phyloP scores from a whole-genome alignment of 1,140 invertebrate species.

The Tribolium madens region DNA sequence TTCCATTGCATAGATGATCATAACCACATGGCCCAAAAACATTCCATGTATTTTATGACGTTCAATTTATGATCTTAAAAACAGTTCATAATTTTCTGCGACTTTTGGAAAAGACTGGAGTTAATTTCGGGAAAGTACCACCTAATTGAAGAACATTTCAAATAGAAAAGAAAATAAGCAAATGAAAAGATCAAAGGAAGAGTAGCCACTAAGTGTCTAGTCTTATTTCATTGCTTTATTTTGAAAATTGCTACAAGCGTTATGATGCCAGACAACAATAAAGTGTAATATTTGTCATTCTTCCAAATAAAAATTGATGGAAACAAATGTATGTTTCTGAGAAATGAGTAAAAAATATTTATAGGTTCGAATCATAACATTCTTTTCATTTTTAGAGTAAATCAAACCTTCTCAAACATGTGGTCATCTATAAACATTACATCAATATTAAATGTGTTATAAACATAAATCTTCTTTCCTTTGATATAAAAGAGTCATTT shows the following conservation, averaged over 20 bases:
- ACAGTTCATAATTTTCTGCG: no score
- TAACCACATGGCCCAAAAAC: constrained; percentile 15
- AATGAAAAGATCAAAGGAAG: not conserved
- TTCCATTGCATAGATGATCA: not conserved
- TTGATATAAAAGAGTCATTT: constrained; percentile 33
- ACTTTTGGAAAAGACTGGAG: no score
- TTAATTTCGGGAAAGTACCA: not conserved
- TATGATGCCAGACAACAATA: not conserved
- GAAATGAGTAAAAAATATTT: constrained; percentile 19
- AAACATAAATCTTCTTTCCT: constrained; percentile 31
- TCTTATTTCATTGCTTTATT: not conserved
- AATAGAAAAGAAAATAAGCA: not conserved
- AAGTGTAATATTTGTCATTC: not conserved
- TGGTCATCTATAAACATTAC: constrained; percentile 34
- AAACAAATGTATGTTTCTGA: not conserved
- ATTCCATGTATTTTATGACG: constrained; percentile 8
- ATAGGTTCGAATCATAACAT: constrained; percentile 20
- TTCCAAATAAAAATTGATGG: constrained; percentile 3
- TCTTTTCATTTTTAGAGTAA: constrained; percentile 27
- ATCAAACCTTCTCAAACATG: constrained; percentile 24
- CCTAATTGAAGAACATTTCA: not conserved
- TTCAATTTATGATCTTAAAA: not conserved
- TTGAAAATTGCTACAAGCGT: not conserved
- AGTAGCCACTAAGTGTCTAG: not conserved
- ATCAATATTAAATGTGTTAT: constrained; percentile 37